Percentiles rank a stretch among this genome's conserved stretches.
Conservation (phyloP, 2,888 invertebrate genomes). For the Galeruca laticollis region DNA sequence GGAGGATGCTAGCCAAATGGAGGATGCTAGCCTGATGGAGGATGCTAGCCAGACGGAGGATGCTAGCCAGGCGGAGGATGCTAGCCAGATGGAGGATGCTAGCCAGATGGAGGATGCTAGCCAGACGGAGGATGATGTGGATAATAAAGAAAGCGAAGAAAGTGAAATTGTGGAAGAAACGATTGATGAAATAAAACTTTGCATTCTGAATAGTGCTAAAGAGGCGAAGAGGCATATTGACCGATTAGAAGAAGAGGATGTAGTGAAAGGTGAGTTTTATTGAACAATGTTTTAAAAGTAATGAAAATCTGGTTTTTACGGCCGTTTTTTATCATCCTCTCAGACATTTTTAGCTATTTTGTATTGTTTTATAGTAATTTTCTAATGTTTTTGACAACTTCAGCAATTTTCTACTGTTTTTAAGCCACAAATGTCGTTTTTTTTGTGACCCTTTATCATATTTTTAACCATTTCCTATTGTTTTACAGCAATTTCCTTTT, state of each 20-base stretch:
- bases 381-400: too few species aligned
- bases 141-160: constrained; percentile 6
- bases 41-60: neutral
- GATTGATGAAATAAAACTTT: neutral
- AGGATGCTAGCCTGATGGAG: neutral
- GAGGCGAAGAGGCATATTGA: neutral
- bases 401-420: too few species aligned
- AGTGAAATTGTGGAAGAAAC: neutral
- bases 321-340: too few species aligned
- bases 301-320: too few species aligned
- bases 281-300: too few species aligned
- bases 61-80: neutral
- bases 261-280: neutral
- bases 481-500: too few species aligned
- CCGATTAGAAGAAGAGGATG: neutral
- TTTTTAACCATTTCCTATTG: too few species aligned
- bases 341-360: too few species aligned
- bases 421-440: too few species aligned
- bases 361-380: too few species aligned
- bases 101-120: neutral
- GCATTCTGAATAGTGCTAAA: neutral
- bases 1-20: neutral
- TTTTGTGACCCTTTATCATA: too few species aligned
- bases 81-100: neutral
- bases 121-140: neutral